These are phyloP conservation scores for Trachymyrmex cornetzi DNA, from an alignment of 1,140 invertebrate species.

Conservation along the genomic window DNA sequence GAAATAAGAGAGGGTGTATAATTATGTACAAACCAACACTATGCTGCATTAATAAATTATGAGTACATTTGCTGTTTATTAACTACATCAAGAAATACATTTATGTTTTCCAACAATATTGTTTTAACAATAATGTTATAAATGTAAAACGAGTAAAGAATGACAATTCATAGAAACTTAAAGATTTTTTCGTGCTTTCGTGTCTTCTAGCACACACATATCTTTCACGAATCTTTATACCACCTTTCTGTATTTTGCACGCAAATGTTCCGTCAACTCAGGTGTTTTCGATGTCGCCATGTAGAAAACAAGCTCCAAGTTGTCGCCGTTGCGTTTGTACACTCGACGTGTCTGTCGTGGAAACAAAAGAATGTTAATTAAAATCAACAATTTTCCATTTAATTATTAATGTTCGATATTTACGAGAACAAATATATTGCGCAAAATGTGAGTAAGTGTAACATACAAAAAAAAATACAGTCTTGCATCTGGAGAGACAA, in stretches of 20 bases:
- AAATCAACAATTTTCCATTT: too few relatives aligned
- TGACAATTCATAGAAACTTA: background rate
- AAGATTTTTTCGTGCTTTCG: background rate
- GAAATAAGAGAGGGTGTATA: slow-evolving; percentile 30
- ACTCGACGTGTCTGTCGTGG: slow-evolving; percentile 82
- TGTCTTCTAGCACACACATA: background rate
- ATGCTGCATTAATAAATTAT: background rate
- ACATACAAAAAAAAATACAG: too few relatives aligned
- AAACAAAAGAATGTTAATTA: background rate
- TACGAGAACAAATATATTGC: background rate
- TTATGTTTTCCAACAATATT: background rate
- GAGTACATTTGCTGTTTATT: slow-evolving; percentile 11
- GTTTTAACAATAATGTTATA: background rate
- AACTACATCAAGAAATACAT: background rate
- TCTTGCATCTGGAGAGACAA: too few relatives aligned
- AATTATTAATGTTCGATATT: background rate
- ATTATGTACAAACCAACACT: background rate
- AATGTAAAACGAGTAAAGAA: background rate
- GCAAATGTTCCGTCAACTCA: slow-evolving; percentile 88
- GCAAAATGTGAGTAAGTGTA: too few relatives aligned
- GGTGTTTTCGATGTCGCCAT: slow-evolving; percentile 88
- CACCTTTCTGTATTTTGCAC: slow-evolving; percentile 86
- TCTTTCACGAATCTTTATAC: background rate
- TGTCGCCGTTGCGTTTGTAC: slow-evolving; percentile 85
- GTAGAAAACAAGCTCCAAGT: slow-evolving; percentile 86